A percentile compares a stretch with the other conserved stretches of the same genome.
These are phyloP conservation scores for Halcyon smyrnensis DNA, from an alignment of 2,797 vertebrate genomes.

Conservation along the genomic window DNA sequence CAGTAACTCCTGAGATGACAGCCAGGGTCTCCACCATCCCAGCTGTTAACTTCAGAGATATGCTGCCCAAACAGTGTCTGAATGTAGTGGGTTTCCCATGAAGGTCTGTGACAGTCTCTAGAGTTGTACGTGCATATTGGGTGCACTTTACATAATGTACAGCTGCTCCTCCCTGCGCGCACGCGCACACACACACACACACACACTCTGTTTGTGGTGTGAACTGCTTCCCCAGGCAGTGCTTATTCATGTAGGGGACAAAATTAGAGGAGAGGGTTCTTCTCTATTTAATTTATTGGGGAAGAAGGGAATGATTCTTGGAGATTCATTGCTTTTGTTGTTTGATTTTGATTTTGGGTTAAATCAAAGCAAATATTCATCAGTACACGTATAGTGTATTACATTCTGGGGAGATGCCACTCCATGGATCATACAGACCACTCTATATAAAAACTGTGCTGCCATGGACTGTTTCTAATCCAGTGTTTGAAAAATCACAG, in stretches of 20 bases:
- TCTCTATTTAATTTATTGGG: background rate
- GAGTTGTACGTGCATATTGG: background rate
- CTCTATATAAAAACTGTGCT: background rate
- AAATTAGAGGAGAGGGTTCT: background rate
- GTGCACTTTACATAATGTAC: no score
- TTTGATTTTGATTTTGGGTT: background rate
- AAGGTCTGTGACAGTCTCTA: background rate
- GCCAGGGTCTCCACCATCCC: background rate
- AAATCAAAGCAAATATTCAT: background rate
- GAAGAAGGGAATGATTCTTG: background rate
- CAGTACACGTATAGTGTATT: rapidly evolving
- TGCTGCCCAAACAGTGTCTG: background rate
- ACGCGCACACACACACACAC: no score
- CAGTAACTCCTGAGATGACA: background rate
- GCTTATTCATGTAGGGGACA: background rate
- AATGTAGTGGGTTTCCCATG: background rate
- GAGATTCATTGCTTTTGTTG: background rate
- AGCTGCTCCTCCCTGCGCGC: background rate
- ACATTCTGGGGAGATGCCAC: background rate
- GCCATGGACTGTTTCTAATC: background rate
- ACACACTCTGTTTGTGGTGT: background rate
- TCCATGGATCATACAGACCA: background rate
- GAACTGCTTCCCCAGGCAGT: background rate
- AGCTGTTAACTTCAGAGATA: background rate
- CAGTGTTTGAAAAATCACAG: background rate